These are phyloP conservation scores for Sylvia atricapilla DNA, from an alignment of 2,113 vertebrate species.

Conservation along the genomic window DNA sequence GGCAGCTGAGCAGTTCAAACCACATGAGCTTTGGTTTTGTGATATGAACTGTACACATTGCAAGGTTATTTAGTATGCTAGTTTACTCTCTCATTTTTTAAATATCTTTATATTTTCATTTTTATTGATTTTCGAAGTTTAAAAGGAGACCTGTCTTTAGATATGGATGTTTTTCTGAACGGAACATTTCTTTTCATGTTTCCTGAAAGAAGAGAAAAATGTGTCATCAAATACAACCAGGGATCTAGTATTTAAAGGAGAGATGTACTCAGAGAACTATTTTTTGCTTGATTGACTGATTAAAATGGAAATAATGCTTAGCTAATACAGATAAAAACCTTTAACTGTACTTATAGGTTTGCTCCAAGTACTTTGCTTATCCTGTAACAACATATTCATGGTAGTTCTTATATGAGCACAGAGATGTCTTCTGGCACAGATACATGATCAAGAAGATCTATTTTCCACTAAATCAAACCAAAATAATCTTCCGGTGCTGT, in stretches of 20 bases:
- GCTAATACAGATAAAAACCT: not conserved
- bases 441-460: not conserved
- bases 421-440: not conserved
- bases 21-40: not conserved
- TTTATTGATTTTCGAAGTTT: not conserved
- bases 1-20: not conserved
- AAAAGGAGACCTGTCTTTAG: not conserved
- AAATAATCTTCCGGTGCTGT: not conserved
- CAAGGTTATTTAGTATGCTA: not conserved
- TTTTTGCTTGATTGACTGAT: not conserved
- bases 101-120: not conserved
- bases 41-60: not conserved
- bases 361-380: not conserved
- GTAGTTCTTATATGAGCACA: not conserved
- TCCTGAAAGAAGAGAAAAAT: not conserved
- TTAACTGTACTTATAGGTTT: not conserved
- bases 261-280: not conserved
- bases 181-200: not conserved
- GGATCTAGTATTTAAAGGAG: not conserved
- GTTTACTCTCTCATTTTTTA: not conserved
- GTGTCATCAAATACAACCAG: not conserved
- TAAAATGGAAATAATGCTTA: not conserved
- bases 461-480: constrained; percentile 33
- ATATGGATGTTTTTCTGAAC: not conserved
- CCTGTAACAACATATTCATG: not conserved